Evolutionary conservation across 1,140 invertebrate genomes (phyloP), one percentile per base, ranked within the genome.

Genomic region (Paralvinella palmiformis): DNA sequence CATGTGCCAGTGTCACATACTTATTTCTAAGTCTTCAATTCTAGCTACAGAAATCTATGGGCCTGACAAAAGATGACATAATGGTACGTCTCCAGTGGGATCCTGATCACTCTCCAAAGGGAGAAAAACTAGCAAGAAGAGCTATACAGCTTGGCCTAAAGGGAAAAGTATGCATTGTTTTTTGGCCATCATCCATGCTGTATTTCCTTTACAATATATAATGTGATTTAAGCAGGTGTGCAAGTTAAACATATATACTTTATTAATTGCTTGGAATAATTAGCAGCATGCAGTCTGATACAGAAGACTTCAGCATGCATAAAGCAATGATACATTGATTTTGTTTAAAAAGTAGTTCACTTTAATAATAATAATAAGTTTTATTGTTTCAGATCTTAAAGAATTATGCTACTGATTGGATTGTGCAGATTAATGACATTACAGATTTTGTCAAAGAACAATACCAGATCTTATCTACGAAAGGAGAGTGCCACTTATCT

Each of bases 81-180:
- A 59, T 56, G 29, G 75, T 79, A 1, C 63, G 76, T 10, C 62
- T 80, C 10, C 77, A 80, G 60, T 80, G 78, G 78, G 78, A 80
- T 60, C 78, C 77, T 6, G 78, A 80, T 53, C 78, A 79, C 59
- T 55, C 65, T 29, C 73, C 75, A 0, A 60, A 41, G 10, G 72
- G 71, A 15, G 58, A 63, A n/a, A 73, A 75, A 53, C 15, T 67
- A 17, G 44, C 44, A 5, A 66, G 77, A 36, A 67, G 72, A 63
- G 77, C 78, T 1, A 76, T 80, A 62, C 77, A 79, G 59, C 64
- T 80, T 13, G 77, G 78, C 50, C 64, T 80, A 1, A 76, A 75
- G 66, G 71, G 71, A 37, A 63, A 75, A 31, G 69, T 74, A 60
- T 35, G 63, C 48, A 33, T 64, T 32, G 3, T 2, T 20, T 36